Evolutionary conservation across 2,888 invertebrate genomes (phyloP).

Genomic region (Melanophora roralis): DNA sequence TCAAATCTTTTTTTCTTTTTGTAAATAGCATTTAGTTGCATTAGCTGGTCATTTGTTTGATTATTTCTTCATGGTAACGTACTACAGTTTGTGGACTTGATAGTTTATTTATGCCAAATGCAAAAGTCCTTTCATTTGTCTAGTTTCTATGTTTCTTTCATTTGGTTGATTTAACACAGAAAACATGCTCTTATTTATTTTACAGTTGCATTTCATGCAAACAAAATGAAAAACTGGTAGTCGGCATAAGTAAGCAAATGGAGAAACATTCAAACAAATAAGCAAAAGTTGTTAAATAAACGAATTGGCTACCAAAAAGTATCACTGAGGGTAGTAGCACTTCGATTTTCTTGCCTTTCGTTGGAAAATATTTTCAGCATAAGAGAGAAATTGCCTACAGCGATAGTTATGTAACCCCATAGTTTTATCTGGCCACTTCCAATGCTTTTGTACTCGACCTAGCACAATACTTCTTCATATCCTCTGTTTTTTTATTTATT

Average conservation of each 20-base stretch:
- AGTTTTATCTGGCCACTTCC: neutral
- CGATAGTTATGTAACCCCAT: neutral
- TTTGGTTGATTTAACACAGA: conserved; percentile 16
- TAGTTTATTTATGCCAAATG: conserved; percentile 25
- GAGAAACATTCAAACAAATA: conserved; percentile 33
- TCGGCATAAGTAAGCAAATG: conserved; percentile 14
- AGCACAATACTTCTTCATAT: conserved; percentile 26
- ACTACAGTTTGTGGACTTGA: neutral
- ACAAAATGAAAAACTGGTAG: conserved; percentile 22
- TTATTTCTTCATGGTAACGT: conserved; percentile 2
- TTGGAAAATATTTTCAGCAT: conserved; percentile 10
- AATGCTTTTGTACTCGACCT: neutral
- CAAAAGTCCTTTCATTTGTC: neutral
- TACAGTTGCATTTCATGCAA: conserved; percentile 51
- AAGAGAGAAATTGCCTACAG: neutral
- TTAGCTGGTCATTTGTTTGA: conserved; percentile 56
- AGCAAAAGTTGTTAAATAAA: conserved; percentile 36
- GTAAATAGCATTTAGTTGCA: conserved; percentile 48
- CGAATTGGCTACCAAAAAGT: conserved; percentile 1
- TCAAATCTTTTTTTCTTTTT: conserved; percentile 35
- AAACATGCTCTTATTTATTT: conserved; percentile 42
- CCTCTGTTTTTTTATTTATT: conserved; percentile 41
- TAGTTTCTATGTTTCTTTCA: neutral
- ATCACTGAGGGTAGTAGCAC: neutral
- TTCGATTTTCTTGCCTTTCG: neutral